Percentiles rank a stretch among this genome's conserved stretches.
Conservation (phyloP, 2,113 vertebrate species). For the Arenaria interpres region DNA sequence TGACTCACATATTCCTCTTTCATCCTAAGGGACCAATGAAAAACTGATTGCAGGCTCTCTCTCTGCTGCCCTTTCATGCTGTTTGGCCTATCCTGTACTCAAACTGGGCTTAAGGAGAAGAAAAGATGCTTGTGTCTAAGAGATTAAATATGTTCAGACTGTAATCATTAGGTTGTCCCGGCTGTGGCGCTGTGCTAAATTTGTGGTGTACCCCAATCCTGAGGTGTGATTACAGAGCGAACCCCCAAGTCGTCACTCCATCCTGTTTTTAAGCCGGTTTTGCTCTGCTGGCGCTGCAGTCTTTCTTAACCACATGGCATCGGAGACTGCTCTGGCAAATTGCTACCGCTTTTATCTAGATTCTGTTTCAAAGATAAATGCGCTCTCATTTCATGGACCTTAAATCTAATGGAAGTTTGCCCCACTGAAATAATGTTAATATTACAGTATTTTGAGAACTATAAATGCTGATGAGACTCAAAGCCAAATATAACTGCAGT, state of each 20-base stretch:
- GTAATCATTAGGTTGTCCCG: neutral
- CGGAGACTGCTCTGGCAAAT: neutral
- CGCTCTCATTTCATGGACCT: neutral
- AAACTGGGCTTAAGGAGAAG: neutral
- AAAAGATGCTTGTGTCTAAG: neutral
- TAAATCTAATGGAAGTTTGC: neutral
- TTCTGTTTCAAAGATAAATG: neutral
- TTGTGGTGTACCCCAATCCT: neutral
- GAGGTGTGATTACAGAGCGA: neutral
- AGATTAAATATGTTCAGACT: neutral
- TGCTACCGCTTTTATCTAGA: neutral
- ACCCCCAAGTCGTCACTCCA: neutral
- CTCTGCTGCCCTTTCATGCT: neutral
- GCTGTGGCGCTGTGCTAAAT: neutral
- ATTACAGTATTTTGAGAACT: neutral
- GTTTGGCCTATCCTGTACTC: neutral
- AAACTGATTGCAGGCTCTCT: neutral
- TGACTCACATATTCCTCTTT: slow-evolving; percentile 29
- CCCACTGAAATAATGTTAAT: neutral
- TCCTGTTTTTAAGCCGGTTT: neutral
- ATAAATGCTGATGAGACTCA: neutral
- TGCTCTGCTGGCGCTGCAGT: neutral
- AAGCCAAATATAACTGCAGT: neutral
- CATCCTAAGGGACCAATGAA: slow-evolving; percentile 13
- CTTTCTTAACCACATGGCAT: neutral